Evolutionary conservation across 2,797 vertebrate genomes (phyloP).

Genomic region (Petrocephalus sullivani): DNA sequence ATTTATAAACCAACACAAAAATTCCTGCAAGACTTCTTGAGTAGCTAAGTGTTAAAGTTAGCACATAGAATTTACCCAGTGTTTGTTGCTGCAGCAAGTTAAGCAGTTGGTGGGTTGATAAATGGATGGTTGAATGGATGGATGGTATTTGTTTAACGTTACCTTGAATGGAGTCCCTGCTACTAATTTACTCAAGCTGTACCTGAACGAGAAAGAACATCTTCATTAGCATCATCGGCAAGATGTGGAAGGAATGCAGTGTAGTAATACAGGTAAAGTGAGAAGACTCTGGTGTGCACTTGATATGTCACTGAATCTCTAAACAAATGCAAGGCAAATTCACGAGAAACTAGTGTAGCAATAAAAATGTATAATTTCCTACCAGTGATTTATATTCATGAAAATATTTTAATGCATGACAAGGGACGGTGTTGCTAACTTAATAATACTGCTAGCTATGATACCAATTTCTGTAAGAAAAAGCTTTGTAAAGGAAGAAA

Average conservation of each 20-base stretch:
- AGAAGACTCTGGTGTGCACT: background rate
- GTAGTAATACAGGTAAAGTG: background rate
- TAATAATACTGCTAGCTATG: background rate
- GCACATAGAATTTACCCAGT: background rate
- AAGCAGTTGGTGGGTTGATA: background rate
- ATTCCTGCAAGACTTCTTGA: background rate
- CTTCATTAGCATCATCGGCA: background rate
- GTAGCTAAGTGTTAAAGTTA: background rate
- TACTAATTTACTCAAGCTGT: background rate
- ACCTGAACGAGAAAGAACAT: background rate
- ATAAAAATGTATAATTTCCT: background rate
- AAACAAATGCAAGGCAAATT: background rate
- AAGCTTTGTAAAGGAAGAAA: background rate
- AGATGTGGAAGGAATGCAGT: background rate
- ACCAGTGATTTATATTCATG: slow-evolving; percentile 12
- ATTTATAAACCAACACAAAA: background rate
- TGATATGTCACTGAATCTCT: background rate
- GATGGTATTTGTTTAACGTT: background rate
- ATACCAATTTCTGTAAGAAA: background rate
- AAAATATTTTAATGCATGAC: background rate
- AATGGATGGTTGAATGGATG: background rate
- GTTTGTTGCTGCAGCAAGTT: background rate
- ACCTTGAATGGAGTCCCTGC: background rate
- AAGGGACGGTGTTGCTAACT: background rate
- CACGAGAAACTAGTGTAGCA: background rate